Evolutionary conservation across 1,140 invertebrate species (phyloP), one percentile per base, ranked within the genome.

Genomic region (Caenorhabditis inopinata): DNA sequence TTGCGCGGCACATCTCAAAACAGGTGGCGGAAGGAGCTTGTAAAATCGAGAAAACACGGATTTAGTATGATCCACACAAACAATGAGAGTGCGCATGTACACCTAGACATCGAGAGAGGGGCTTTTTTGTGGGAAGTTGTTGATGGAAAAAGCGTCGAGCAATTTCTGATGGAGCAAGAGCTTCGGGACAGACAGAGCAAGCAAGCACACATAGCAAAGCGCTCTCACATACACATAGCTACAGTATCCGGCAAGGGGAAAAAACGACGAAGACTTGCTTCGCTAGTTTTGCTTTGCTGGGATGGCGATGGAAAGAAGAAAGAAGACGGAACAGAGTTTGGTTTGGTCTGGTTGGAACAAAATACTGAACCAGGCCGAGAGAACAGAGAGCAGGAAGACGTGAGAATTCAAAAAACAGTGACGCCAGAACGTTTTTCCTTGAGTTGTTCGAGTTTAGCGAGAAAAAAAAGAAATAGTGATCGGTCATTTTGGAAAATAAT

Each of bases 181-280:
- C 7, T 32, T 68, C 58, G 58, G 58, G 58, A 68, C 58, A 68
- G 58, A 68, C 32, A 38, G 58, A 68, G 58, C 58, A 68, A 68
- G 58, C 58, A 68, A 62, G 53, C 53, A 62, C 53, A 62, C 53
- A 62, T 62, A 32, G 53, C 11, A 62, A 68, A 68, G 25, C 58
- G 32, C 58, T 68, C 58, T 42, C 58, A 68, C 58, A 68, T 68
- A 68, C 51, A 58, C 58, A 68, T 68, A 68, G 58, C 58, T 68
- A 68, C 58, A 68, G 58, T 68, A 68, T 68, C 58, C 58, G 58
- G 25, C n/a, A 29, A 53, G 49, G 6, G 23, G 27, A 62, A 62
- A 68, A 68, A 68, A 68, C 58, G 58, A 68, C 58, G 32, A 68
- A 68, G 32, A 32, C 58, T 68, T 68, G 58, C 32, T 68, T 68